Evolutionary conservation across 92 coral and sea anemone genomes (phyloP), one percentile per base, ranked within the genome.

Genomic region (Bergia sp.): DNA sequence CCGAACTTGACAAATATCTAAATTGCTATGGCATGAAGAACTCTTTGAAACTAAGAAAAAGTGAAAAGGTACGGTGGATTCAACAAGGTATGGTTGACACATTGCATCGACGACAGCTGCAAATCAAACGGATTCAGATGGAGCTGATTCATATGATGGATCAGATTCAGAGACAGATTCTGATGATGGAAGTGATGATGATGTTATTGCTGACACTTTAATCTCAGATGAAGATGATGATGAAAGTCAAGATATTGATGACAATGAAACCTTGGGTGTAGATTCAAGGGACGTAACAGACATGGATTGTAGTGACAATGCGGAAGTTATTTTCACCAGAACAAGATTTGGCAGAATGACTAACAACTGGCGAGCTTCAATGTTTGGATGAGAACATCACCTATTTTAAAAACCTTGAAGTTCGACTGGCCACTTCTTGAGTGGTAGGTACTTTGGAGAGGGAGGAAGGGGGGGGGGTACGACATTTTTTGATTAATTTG

Each of bases 1-100:
- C 76, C 40, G 87, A 88, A 47, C 86, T 81, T 7, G 72, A 88
- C 36, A 88, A 88, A 43, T 88, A 88, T 73, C 81, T 88, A 11
- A 81, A 88, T 45, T 87, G 69, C 23, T 88, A 44, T 53, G 78
- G 49, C 44, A 50, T 88, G 47, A 71, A 66, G 72, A 37, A 88
- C 76, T 88, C 87, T 13, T 65, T 86, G 18, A 53, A 77, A 38
- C 84, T 86, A 40, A 86, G 41, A 58, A 86, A 86, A 37, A 39
- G 21, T 10, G 83, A 86, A 73, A 86, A 86, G 72, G 42, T 86
- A 42, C 78, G 13, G 10, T 16, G 13, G 39, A 85, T 85, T 47
- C 37, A 36, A 72, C 29, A 29, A 29, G 29, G 29, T 29, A 29
- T 0, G 29, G 29, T 29, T n/a, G 80, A 10, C 88, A 85, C 21